Base-by-base conservation (phyloP, 2,113 vertebrate genomes). In the Romanogobio albipinnatus region DNA sequence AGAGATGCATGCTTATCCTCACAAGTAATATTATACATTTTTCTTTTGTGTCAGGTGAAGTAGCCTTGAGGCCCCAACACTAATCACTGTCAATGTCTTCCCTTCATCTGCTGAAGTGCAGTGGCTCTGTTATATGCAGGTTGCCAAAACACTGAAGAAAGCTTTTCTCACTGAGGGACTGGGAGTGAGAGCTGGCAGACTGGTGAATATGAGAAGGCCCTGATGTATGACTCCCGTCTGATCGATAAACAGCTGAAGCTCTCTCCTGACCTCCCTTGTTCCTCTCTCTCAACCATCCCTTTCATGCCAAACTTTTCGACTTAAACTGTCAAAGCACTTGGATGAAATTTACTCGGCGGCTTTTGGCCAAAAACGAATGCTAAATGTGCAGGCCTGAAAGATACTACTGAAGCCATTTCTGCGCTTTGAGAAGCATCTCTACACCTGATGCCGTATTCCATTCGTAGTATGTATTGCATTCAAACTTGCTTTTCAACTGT, bases 21-120 rank as follows among this genome's bases (percentile, higher is more conserved):
- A 26, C 36, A 53, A 70, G 77, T 14, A n/a, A 84, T 82, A 78
- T 88, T 89, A 86, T 90, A 80, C 82, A 81, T 91, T 90, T 90
- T 89, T 76, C 76, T 75, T 81, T 71, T 33, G 83, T 86, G 84
- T 87, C 89, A 85, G 9, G 81, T 84, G 76, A 78, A 85, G 87
- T 68, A 88, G 86, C 85, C 86, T 71, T 51, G 39, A 85, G 87
- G 87, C 36, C 68, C 76, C 68, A 75, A 74, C 64, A 81, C 71
- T 81, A 81, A 84, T 71, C 76, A 76, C 49, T 84, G 73, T 81
- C 80, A 81, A 39, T 51, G 73, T 66, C 68, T 53, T 15, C 58
- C 47, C 83, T 70, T 76, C 59, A 84, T 80, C 45, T 76, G 51
- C 74, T 85, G 78, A 71, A 59, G 80, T 77, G 73, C 53, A 36